Conservation (phyloP, 1,140 invertebrate species). For the Lordiphosa collinella region DNA sequence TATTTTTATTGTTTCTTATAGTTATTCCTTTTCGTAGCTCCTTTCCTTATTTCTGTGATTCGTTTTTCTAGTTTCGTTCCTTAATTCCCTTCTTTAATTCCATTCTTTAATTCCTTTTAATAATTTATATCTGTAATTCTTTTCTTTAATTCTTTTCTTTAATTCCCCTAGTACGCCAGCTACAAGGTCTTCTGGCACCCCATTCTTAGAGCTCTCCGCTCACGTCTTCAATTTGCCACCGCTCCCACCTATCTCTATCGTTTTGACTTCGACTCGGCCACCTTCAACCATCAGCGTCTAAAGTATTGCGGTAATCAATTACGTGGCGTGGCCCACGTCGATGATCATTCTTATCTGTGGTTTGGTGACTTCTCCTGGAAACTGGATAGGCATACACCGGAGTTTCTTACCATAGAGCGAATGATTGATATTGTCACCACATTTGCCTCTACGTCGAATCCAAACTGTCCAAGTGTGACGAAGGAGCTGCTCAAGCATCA, state of each 20-base stretch:
- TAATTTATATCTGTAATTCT: no score
- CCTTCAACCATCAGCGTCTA: constrained; percentile 60
- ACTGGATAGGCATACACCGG: constrained; percentile 63
- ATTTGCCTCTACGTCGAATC: constrained; percentile 77
- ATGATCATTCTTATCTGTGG: constrained; percentile 85
- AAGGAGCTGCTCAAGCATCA: constrained; percentile 23
- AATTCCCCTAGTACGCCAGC: constrained; percentile 57
- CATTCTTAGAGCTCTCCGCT: constrained; percentile 60
- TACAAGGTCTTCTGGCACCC: constrained; percentile 79
- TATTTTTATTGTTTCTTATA: no score
- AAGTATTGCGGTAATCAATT: constrained; percentile 67
- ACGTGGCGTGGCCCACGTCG: constrained; percentile 82
- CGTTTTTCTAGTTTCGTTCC: no score
- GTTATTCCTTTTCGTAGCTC: no score
- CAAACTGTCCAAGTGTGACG: constrained; percentile 47
- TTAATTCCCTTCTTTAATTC: no score
- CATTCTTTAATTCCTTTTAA: no score
- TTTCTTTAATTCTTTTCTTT: not conserved
- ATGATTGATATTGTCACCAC: constrained; percentile 80
- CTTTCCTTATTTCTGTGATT: no score
- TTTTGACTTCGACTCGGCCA: constrained; percentile 77
- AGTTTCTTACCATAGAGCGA: constrained; percentile 77
- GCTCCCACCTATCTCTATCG: constrained; percentile 79
- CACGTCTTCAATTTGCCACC: constrained; percentile 26
- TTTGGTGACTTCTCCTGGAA: constrained; percentile 79